These are phyloP conservation scores for Clunio marinus DNA, from an alignment of 2,888 invertebrate genomes.

Conservation along the genomic window DNA sequence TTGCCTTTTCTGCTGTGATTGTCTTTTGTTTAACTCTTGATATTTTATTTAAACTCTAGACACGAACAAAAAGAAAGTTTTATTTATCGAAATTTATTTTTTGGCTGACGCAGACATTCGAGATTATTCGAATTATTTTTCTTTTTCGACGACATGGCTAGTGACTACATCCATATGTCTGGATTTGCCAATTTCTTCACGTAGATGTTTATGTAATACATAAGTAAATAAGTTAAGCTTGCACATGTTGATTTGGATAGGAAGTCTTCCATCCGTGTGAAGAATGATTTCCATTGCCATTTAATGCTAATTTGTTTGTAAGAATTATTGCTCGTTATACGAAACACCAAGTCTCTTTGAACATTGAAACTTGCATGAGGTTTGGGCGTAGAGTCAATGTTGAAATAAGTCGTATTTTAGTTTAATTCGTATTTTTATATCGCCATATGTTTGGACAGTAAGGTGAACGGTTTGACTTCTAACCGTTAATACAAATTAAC, in stretches of 20 bases:
- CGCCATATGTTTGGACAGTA: constrained; percentile 17
- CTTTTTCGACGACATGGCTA: too few relatives aligned
- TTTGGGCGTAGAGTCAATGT: constrained; percentile 17
- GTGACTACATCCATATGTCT: too few relatives aligned
- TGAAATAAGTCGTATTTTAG: not conserved
- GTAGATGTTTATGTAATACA: too few relatives aligned
- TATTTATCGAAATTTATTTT: not conserved
- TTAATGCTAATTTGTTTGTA: not conserved
- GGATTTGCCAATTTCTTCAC: not conserved
- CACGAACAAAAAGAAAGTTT: constrained; percentile 16
- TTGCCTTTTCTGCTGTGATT: not conserved
- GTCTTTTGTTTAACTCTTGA: too few relatives aligned
- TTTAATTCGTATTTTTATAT: constrained; percentile 14
- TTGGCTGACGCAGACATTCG: too few relatives aligned
- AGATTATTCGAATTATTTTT: too few relatives aligned
- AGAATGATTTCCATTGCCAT: not conserved
- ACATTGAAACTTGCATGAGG: not conserved
- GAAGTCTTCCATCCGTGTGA: not conserved
- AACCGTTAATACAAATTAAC: constrained; percentile 14
- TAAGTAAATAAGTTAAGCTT: too few relatives aligned
- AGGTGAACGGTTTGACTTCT: constrained; percentile 14
- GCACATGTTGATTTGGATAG: not conserved
- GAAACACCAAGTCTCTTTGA: not conserved
- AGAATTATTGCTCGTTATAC: constrained; percentile 4
- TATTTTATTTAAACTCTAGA: too few relatives aligned